Conservation (phyloP, 2,113 vertebrate genomes). For the Scolopax mira region DNA sequence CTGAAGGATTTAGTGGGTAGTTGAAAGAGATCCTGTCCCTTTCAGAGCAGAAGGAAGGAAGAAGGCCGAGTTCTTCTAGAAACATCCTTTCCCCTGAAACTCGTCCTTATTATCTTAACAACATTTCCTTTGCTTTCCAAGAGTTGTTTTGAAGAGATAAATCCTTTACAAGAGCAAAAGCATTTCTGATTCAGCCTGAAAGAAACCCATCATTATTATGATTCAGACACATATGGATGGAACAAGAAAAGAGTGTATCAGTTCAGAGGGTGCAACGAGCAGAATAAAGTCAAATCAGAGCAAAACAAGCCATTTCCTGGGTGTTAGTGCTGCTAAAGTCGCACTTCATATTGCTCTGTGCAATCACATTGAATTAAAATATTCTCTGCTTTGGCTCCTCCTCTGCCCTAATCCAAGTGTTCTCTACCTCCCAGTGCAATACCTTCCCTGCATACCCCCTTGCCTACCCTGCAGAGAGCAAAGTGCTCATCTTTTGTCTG, state of each 20-base stretch:
- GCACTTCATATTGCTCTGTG: not conserved
- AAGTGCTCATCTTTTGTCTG: not conserved
- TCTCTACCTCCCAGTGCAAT: not conserved
- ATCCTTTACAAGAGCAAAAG: not conserved
- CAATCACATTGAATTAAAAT: not conserved
- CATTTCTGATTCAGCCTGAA: not conserved
- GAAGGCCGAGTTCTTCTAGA: not conserved
- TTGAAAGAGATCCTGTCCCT: not conserved
- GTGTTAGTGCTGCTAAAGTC: not conserved
- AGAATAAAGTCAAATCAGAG: not conserved
- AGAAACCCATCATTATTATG: not conserved
- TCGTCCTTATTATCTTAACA: not conserved
- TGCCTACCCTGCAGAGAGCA: not conserved
- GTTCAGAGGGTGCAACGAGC: not conserved
- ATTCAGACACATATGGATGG: not conserved
- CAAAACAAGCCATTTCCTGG: not conserved
- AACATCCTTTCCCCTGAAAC: conserved; percentile 15
- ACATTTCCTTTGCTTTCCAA: conserved; percentile 48
- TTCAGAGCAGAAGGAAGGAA: conserved; percentile 41
- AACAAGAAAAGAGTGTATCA: not conserved
- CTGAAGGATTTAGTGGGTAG: not conserved
- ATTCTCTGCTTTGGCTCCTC: not conserved
- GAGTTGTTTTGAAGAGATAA: conserved; percentile 35
- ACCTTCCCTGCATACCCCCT: not conserved
- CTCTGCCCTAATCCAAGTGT: not conserved